Percentiles rank a stretch among this genome's conserved stretches.
Evolutionary conservation across 2,888 invertebrate species (phyloP).

Genomic region (Hirtodrosophila trivittata): DNA sequence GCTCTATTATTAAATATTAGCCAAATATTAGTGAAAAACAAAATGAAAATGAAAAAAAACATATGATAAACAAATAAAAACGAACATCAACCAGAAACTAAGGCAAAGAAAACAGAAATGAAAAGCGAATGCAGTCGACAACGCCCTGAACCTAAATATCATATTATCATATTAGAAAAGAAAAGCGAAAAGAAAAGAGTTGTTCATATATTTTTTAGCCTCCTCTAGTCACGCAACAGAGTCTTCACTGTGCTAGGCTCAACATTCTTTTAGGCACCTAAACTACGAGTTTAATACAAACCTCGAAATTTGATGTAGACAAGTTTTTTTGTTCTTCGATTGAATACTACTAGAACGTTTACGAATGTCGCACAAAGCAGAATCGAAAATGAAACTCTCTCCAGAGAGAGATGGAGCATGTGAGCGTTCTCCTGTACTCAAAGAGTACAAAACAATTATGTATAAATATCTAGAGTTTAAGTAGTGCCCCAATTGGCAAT

Average conservation of each 20-base stretch:
- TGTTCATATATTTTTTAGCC: background rate
- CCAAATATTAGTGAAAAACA: slow-evolving; percentile 64
- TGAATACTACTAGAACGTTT: background rate
- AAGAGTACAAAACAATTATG: slow-evolving; percentile 18
- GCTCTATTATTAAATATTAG: slow-evolving; percentile 74
- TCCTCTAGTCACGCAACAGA: background rate
- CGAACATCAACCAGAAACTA: slow-evolving; percentile 29
- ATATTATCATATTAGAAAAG: background rate
- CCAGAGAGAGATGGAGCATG: too few species aligned
- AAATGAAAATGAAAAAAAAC: slow-evolving; percentile 5
- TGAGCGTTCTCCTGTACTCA: slow-evolving; percentile 12
- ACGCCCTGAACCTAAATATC: slow-evolving; percentile 12
- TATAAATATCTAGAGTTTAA: slow-evolving; percentile 15
- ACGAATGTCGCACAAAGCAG: slow-evolving; percentile 12
- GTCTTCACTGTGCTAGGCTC: background rate
- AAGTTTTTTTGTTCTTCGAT: slow-evolving; percentile 1
- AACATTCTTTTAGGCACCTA: background rate
- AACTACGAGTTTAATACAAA: background rate
- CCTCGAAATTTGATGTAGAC: slow-evolving; percentile 1
- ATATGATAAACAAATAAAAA: slow-evolving; percentile 8
- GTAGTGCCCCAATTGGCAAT: slow-evolving; percentile 41
- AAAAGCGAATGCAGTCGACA: slow-evolving; percentile 33
- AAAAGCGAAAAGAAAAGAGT: background rate
- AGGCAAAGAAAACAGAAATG: slow-evolving; percentile 27
- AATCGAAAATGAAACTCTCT: background rate